Conservation (phyloP, 2,113 vertebrate genomes). For the Atlantisia rogersi region DNA sequence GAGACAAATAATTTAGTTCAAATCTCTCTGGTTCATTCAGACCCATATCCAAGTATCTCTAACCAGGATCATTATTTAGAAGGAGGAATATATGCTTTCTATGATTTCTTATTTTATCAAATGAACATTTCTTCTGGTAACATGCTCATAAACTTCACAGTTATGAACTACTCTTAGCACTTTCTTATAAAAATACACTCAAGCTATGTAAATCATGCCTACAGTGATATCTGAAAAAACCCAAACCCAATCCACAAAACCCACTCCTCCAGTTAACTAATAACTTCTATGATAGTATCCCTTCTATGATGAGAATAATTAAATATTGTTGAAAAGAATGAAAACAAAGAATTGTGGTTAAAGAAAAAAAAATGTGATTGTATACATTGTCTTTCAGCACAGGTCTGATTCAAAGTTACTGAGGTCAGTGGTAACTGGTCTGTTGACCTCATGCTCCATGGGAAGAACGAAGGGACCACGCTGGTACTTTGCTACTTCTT, state of each 20-base stretch:
- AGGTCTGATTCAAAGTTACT: neutral
- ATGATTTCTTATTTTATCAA: neutral
- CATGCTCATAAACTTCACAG: neutral
- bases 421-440: neutral
- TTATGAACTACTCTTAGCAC: neutral
- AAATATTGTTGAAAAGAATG: neutral
- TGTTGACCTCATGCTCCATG: neutral
- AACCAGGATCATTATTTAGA: neutral
- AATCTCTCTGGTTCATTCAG: neutral
- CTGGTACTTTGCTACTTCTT: neutral
- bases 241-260: neutral
- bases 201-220: neutral
- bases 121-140: neutral
- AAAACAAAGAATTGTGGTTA: neutral
- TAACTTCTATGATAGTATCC: neutral
- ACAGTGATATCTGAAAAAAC: neutral
- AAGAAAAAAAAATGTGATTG: neutral
- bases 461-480: neutral
- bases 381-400: neutral
- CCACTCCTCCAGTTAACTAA: neutral
- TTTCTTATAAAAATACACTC: neutral
- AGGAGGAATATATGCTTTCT: neutral
- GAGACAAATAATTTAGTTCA: neutral
- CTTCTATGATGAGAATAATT: neutral
- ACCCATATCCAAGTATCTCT: neutral